Base-by-base conservation (phyloP, 2,113 vertebrate genomes). In the Prietella phreatophila region DNA sequence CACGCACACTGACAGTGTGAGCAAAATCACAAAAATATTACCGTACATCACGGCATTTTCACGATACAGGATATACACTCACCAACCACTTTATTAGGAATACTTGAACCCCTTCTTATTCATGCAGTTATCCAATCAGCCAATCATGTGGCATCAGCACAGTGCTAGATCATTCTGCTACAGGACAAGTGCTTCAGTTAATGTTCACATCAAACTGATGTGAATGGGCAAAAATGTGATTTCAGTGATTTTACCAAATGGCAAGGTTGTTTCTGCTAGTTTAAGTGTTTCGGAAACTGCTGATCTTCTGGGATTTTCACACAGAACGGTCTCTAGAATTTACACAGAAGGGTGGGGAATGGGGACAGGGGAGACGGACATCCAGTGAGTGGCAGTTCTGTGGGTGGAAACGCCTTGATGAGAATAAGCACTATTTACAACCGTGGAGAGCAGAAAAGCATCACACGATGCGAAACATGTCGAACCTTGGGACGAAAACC, bases 1-100 rank as follows among this genome's bases (percentile, higher is more conserved):
- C n/a, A 81, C 33, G 80, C 73, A 84, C 73, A 84, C 53, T 71
- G n/a, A 58, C 86, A 33, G 53, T 76, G 73, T 13, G 39, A 1
- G 39, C 22, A 50, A 76, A 76, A 76, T 50, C 20, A 50, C 39
- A 76, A 50, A 50, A 27, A 27, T 50, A 78, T n/a, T 50, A n/a
- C n/a, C n/a, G n/a, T n/a, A 50, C 73, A 76, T 4, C 42, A 13
- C 27, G 22, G 13, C 73, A 47, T 47, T 47, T 11, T n/a, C 25
- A 6, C 27, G 42, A 87, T 20, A 39, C 69, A 39, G 2, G 17
- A 73, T 25, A 42, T 78, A 50, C 42, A 42, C 71, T 30, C 4
- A 60, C 50, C 27, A 67, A n/a, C n/a, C n/a, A 27, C 65, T 65
- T 86, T 83, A 86, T 27, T 47, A 73, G 9, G 10, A n/a, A 50